Evolutionary conservation across 1,140 invertebrate genomes (phyloP), one percentile per base, ranked within the genome.

Genomic region (Cydia fagiglandana): DNA sequence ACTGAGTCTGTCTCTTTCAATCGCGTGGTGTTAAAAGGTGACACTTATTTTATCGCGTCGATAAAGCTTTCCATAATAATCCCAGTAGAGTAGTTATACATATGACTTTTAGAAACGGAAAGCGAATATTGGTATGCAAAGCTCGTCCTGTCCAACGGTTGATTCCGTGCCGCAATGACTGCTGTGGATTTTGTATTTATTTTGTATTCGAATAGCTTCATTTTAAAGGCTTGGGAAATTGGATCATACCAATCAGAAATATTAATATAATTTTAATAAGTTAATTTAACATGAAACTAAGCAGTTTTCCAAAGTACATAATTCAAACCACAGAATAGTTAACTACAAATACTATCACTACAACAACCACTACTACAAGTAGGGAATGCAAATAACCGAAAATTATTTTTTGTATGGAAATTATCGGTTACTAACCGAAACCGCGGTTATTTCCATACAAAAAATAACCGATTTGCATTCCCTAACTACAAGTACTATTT

Each of bases 121-220:
- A 10, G 15, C 7, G 15, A 61, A 61, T 24, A 70, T 70, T 70
- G 66, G 34, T 70, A 70, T 70, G 66, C 66, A 70, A 70, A 70
- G 66, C 66, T 38, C 66, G 66, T 70, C 30, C 66, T 34, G 66
- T 12, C 66, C 66, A 70, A 38, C 66, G 66, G 66, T 70, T 70
- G 66, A 70, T 70, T 70, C 34, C 66, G 30, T 17, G 34, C 66
- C 66, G 66, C 66, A 70, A 38, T 70, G 66, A 38, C 64, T 61
- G 15, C 6, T n/a, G n/a, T 68, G 64, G 64, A 68, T 68, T 68
- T 68, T 68, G 64, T 68, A 68, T 68, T 68, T 68, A 70, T 70
- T 70, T 45, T 70, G 66, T 70, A 70, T 70, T 70, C 17, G 34
- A 70, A 15, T 41, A 45, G 66, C 66, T 70, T n/a, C 30, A 5